These are phyloP conservation scores for Ptychochromis oligacanthus DNA, from an alignment of 2,113 vertebrate genomes.

Conservation along the genomic window DNA sequence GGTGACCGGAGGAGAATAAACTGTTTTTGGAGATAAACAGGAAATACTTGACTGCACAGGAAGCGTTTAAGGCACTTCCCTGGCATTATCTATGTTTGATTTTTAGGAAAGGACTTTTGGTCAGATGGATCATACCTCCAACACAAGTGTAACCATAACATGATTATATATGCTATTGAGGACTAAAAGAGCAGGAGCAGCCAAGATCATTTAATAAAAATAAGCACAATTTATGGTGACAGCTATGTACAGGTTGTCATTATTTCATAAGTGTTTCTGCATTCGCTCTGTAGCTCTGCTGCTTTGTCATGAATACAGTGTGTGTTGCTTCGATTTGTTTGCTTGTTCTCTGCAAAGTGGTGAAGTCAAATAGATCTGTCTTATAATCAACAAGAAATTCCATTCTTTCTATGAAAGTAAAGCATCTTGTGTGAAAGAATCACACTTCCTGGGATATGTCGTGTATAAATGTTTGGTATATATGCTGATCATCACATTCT, in stretches of 20 bases:
- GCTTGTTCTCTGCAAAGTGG: constrained; percentile 53
- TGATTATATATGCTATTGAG: not conserved
- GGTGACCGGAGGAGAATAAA: constrained; percentile 26
- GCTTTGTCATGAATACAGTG: constrained; percentile 16
- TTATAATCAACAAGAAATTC: constrained; percentile 79
- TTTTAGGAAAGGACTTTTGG: constrained; percentile 1
- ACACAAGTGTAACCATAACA: not conserved
- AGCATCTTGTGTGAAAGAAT: constrained; percentile 80
- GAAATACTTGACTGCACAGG: constrained; percentile 63
- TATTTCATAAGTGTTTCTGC: constrained; percentile 7
- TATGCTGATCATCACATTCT: constrained; percentile 57
- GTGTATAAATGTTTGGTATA: constrained; percentile 53
- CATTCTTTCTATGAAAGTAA: constrained; percentile 98
- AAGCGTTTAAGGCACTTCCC: constrained; percentile 36
- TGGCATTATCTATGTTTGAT: constrained; percentile 17
- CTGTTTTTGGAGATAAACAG: constrained; percentile 49
- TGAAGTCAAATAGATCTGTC: constrained; percentile 62
- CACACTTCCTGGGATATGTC: constrained; percentile 61
- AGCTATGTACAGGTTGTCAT: constrained; percentile 13
- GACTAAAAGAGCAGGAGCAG: not conserved
- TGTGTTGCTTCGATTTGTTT: constrained; percentile 40
- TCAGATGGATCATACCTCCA: constrained; percentile 18
- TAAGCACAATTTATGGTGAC: constrained; percentile 58
- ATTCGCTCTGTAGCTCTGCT: constrained; percentile 4
- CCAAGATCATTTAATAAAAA: constrained; percentile 19